Base-by-base conservation (phyloP, 2,113 vertebrate species). In the Albula glossodonta region DNA sequence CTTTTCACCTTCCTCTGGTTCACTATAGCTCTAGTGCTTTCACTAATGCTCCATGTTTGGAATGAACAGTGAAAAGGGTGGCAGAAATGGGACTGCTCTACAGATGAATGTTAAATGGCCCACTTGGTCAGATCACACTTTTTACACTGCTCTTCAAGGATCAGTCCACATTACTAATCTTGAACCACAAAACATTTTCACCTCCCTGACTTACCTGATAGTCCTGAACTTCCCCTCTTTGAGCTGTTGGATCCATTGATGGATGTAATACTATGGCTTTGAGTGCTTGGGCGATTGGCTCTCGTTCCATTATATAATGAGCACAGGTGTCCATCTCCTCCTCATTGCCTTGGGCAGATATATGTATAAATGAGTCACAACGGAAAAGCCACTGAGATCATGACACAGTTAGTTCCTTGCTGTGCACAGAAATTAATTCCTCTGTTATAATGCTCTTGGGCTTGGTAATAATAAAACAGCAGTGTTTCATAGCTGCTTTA, bases 341-440 rank as follows among this genome's bases (percentile, higher is more conserved):
- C 70, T 17, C 51, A 56, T 78, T n/a, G 53, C 85, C 85, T 19
- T 63, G 52, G 85, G 81, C 85, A 74, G 49, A 60, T 25, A 41
- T 31, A 41, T 66, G 53, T 56, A 22, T 66, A 56, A 78, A 48
- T 78, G 51, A 41, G 31, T 25, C 60, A 77, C 63, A 78, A 11
- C 49, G 49, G 63, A 50, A 51, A 78, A 86, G 66, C 66, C 80
- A 82, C 25, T 63, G 63, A 53, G 57, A 83, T 77, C 9, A 57
- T 66, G 81, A 57, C 80, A 56, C 10, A 11, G 66, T 77, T 78
- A 31, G 70, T 60, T 60, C 81, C 85, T 83, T 78, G 52, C 85
- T 86, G 85, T 83, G 85, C 41, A 17, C 80, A 77, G 51, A 83
- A 82, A 86, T 83, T 86, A 56, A 83, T 83, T 78, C 31, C 80